These are phyloP conservation scores for Ophion slaviceki DNA, from an alignment of 2,888 invertebrate species.

Conservation along the genomic window DNA sequence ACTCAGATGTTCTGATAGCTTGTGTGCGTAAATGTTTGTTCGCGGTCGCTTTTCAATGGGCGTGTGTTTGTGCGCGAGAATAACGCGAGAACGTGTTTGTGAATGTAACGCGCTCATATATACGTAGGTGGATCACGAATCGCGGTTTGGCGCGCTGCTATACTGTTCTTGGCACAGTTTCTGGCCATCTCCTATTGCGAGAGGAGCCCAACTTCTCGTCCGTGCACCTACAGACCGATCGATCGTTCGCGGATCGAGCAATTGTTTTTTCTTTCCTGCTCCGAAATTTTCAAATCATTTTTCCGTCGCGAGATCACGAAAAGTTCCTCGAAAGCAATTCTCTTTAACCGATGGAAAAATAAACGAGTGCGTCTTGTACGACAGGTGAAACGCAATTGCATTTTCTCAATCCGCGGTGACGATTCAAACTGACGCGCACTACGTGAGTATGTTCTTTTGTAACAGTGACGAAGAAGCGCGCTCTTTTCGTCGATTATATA, in stretches of 20 bases:
- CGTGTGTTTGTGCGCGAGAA: background rate
- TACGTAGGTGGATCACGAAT: slow-evolving; percentile 70
- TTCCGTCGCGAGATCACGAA: background rate
- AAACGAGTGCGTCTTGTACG: background rate
- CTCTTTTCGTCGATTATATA: background rate
- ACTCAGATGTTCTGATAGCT: background rate
- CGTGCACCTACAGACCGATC: slow-evolving; percentile 64
- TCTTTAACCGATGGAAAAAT: background rate
- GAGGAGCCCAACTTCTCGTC: slow-evolving; percentile 71
- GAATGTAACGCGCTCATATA: slow-evolving; percentile 42
- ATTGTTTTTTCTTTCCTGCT: slow-evolving; percentile 13
- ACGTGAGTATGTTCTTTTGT: slow-evolving; percentile 19
- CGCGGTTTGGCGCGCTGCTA: slow-evolving; percentile 70
- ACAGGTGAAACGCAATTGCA: slow-evolving; percentile 32
- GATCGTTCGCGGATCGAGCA: slow-evolving; percentile 42
- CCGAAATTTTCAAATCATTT: background rate
- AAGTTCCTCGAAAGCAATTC: background rate
- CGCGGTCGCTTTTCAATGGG: background rate
- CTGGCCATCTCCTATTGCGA: slow-evolving; percentile 81
- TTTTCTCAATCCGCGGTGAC: slow-evolving; percentile 4
- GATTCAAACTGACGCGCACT: slow-evolving; percentile 34
- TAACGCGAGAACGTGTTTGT: slow-evolving; percentile 43
- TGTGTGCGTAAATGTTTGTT: background rate
- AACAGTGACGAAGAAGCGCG: background rate
- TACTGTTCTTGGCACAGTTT: slow-evolving; percentile 83